A percentile compares a stretch with the other conserved stretches of the same genome.
phyloP scores from a whole-genome alignment of 2,797 vertebrate species.

The Acipenser oxyrinchus region DNA sequence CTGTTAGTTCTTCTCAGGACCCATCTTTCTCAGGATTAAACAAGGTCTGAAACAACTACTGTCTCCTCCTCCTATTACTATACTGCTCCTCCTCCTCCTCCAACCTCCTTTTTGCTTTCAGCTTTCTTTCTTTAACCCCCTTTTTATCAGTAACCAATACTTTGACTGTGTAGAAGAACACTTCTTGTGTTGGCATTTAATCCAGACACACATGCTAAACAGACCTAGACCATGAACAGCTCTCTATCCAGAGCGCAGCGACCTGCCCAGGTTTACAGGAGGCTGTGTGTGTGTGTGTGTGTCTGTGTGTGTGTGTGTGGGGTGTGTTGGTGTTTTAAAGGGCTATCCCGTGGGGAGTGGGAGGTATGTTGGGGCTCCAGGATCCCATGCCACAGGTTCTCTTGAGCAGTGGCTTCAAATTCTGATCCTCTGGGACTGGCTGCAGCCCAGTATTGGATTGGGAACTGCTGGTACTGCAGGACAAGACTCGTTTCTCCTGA shows the following conservation, averaged over 20 bases:
- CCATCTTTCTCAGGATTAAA: conserved; percentile 99
- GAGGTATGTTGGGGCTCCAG: no score
- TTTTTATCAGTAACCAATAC: conserved; percentile 37
- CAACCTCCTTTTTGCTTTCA: conserved; percentile 61
- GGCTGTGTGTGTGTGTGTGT: background rate
- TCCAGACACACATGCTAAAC: conserved; percentile 89
- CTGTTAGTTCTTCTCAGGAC: conserved; percentile 99
- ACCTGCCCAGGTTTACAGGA: conserved; percentile 8
- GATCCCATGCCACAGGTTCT: no score
- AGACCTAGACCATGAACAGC: conserved; percentile 27
- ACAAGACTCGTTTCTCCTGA: no score
- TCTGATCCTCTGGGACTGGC: no score
- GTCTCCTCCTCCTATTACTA: conserved; percentile 75
- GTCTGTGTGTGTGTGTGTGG: background rate
- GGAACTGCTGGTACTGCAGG: no score
- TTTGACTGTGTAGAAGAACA: conserved; percentile 1
- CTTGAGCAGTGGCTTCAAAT: no score
- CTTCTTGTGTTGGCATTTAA: conserved; percentile 66
- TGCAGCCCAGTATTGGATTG: no score
- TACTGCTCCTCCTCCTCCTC: conserved; percentile 70
- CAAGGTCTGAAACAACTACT: conserved; percentile 97
- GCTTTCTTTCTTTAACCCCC: conserved; percentile 39
- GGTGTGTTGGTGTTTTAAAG: background rate
- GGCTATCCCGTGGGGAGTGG: no score
- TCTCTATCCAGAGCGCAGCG: conserved; percentile 23